These are phyloP conservation scores for Ganaspis brasiliensis DNA, from an alignment of 2,888 invertebrate genomes.

Conservation along the genomic window DNA sequence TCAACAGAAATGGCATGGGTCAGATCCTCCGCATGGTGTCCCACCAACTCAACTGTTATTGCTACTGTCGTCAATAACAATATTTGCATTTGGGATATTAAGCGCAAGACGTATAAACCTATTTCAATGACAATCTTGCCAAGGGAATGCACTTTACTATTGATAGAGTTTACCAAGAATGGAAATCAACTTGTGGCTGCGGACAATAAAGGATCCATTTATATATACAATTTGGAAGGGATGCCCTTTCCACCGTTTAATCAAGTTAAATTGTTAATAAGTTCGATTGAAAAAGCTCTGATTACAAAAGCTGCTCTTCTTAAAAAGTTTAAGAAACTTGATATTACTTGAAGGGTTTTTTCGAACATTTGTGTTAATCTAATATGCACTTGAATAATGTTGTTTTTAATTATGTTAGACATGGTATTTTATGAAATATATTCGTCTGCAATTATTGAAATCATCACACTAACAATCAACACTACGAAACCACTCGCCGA, in stretches of 20 bases:
- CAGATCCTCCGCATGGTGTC: constrained; percentile 86
- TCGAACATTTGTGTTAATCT: too few species aligned
- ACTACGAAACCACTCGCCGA: too few species aligned
- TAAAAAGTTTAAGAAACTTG: constrained; percentile 83
- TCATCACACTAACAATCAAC: too few species aligned
- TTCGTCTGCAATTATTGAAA: too few species aligned
- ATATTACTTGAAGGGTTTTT: not conserved
- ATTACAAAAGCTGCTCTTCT: constrained; percentile 85
- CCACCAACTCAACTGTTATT: constrained; percentile 88
- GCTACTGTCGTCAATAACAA: constrained; percentile 85
- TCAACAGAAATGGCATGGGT: constrained; percentile 81
- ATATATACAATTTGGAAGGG: constrained; percentile 87
- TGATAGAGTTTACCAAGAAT: constrained; percentile 85
- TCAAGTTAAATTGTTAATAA: constrained; percentile 85
- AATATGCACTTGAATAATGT: too few species aligned
- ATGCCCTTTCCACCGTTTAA: constrained; percentile 89
- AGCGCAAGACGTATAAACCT: constrained; percentile 87
- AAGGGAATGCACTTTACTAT: constrained; percentile 80
- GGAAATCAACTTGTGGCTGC: constrained; percentile 88
- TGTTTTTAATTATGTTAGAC: too few species aligned
- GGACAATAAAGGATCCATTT: constrained; percentile 85
- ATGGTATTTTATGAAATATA: too few species aligned
- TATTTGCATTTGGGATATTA: constrained; percentile 90
- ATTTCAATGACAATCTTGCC: constrained; percentile 83
- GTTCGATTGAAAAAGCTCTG: constrained; percentile 85